Evolutionary conservation across 2,888 invertebrate genomes (phyloP).

Genomic region (Cabera pusaria): DNA sequence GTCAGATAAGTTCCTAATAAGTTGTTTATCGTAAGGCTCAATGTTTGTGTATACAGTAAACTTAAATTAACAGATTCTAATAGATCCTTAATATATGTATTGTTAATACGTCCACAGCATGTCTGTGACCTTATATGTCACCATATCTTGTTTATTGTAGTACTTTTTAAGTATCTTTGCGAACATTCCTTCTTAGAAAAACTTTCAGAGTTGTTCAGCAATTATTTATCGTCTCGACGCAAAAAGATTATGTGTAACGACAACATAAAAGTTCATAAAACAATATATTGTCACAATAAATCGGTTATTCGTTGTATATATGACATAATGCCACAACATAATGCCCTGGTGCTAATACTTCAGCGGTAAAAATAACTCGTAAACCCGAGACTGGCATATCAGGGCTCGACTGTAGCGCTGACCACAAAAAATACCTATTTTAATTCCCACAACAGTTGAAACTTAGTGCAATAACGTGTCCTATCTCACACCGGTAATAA

Average conservation of each 20-base stretch:
- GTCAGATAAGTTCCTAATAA: no score
- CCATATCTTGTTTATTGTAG: slow-evolving; percentile 11
- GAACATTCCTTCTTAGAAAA: slow-evolving; percentile 10
- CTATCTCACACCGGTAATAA: slow-evolving; percentile 81
- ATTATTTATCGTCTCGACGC: slow-evolving; percentile 14
- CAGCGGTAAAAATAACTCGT: slow-evolving; percentile 14
- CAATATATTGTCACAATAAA: slow-evolving; percentile 24
- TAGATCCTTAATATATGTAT: no score
- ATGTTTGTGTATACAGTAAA: no score
- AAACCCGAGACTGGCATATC: slow-evolving; percentile 23
- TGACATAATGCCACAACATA: slow-evolving; percentile 14
- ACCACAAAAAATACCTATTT: slow-evolving; percentile 72
- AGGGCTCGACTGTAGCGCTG: slow-evolving; percentile 43
- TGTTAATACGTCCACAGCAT: no score
- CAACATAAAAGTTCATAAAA: slow-evolving; percentile 28
- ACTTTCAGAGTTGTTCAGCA: slow-evolving; percentile 13
- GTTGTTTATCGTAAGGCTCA: no score
- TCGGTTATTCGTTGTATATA: slow-evolving; percentile 5
- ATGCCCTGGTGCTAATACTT: not conserved
- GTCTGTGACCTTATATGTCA: not conserved
- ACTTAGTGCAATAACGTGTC: slow-evolving; percentile 80
- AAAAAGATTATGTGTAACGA: slow-evolving; percentile 26
- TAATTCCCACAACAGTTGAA: slow-evolving; percentile 66
- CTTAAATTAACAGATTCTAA: no score
- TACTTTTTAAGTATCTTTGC: slow-evolving; percentile 8